Evolutionary conservation across 2,113 vertebrate genomes (phyloP).

Genomic region (Ammodytes dubius): DNA sequence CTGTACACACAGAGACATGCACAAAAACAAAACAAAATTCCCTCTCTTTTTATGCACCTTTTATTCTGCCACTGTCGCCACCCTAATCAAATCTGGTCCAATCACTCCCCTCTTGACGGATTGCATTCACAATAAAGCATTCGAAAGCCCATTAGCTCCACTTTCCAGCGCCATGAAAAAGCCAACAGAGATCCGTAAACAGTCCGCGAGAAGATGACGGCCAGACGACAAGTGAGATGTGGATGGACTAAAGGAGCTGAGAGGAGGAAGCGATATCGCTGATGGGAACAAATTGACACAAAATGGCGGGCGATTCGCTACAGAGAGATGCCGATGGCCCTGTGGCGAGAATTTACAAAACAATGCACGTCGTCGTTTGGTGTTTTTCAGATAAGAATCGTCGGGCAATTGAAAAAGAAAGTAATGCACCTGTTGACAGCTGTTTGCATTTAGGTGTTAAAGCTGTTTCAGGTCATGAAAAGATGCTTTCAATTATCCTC

Average conservation of each 20-base stretch:
- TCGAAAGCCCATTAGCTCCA: slow-evolving; percentile 75
- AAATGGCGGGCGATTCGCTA: slow-evolving; percentile 58
- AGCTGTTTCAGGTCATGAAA: slow-evolving; percentile 22
- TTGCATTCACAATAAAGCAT: slow-evolving; percentile 72
- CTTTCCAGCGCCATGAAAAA: slow-evolving; percentile 46
- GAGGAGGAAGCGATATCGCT: slow-evolving; percentile 56
- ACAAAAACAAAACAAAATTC: slow-evolving; percentile 49
- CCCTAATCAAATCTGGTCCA: slow-evolving; percentile 72
- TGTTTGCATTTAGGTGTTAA: not conserved
- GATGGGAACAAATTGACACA: slow-evolving; percentile 76
- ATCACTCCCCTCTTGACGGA: slow-evolving; percentile 70
- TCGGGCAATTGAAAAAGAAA: not conserved
- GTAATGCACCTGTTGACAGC: slow-evolving; percentile 43
- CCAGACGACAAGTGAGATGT: slow-evolving; percentile 71
- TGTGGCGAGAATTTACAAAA: slow-evolving; percentile 41
- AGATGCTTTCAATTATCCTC: slow-evolving; percentile 21
- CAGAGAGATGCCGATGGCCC: slow-evolving; percentile 41
- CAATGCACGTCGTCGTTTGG: slow-evolving; percentile 9
- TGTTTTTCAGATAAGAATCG: slow-evolving; percentile 35
- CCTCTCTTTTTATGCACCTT: slow-evolving; percentile 52
- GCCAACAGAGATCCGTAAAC: slow-evolving; percentile 65
- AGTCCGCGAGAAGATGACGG: slow-evolving; percentile 71
- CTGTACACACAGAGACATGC: not conserved
- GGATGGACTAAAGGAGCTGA: slow-evolving; percentile 55
- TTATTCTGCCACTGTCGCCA: slow-evolving; percentile 46